These are phyloP conservation scores for Paramormyrops kingsleyae DNA, from an alignment of 2,113 vertebrate species.

Conservation along the genomic window DNA sequence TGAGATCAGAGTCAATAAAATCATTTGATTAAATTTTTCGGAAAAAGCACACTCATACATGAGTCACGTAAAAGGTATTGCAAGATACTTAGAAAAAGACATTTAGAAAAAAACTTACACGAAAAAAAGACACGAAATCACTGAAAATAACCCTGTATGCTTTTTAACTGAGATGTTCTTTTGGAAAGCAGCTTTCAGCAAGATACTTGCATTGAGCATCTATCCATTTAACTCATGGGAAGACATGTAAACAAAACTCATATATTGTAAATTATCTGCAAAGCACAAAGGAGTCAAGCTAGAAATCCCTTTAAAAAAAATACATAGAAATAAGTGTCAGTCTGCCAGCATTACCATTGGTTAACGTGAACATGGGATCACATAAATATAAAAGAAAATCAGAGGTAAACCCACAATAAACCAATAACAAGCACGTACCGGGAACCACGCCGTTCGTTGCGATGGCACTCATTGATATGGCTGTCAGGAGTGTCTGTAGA, in stretches of 20 bases:
- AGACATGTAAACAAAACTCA: not conserved
- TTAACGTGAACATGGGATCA: not conserved
- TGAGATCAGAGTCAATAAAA: not conserved
- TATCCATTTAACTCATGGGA: not conserved
- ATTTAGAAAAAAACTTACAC: not conserved
- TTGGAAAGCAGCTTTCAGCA: not conserved
- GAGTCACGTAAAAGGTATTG: not conserved
- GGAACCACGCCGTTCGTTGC: constrained; percentile 94
- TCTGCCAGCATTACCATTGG: not conserved
- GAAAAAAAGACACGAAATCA: not conserved
- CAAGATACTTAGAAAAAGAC: not conserved
- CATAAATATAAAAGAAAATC: not conserved
- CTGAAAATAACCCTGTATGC: not conserved
- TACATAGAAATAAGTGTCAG: not conserved
- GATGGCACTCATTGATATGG: constrained; percentile 97
- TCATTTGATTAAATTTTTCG: not conserved
- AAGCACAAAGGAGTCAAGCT: not conserved
- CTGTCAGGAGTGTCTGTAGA: constrained; percentile 86
- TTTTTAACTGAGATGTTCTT: not conserved
- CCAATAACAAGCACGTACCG: constrained; percentile 55
- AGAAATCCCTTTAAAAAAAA: not conserved
- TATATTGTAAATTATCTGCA: not conserved
- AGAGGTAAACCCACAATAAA: not conserved
- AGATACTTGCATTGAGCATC: not conserved
- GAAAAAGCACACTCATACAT: not conserved